These are phyloP conservation scores for Ctenoplectra terminalis DNA, from an alignment of 1,140 invertebrate species.

Conservation along the genomic window DNA sequence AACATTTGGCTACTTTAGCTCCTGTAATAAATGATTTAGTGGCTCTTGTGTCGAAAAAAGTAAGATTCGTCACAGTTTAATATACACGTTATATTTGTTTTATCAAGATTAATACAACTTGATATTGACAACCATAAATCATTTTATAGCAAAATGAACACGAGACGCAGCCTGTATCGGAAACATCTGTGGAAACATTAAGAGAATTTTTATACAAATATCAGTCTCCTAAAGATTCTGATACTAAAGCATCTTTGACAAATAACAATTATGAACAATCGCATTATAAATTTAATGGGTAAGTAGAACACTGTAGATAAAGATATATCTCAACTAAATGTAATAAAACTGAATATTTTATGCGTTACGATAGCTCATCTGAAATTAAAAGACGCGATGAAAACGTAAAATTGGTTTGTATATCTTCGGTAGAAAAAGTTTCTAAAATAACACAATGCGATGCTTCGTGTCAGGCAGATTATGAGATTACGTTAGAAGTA, in stretches of 20 bases:
- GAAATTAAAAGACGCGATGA: slow-evolving; percentile 30
- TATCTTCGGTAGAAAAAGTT: slow-evolving; percentile 61
- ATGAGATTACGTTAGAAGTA: slow-evolving; percentile 39
- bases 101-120: not conserved
- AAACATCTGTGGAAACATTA: slow-evolving; percentile 55
- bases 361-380: slow-evolving; percentile 36
- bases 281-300: slow-evolving; percentile 46
- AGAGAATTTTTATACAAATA: slow-evolving; percentile 65
- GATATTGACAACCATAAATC: not conserved
- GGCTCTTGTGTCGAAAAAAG: slow-evolving; percentile 69
- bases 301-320: slow-evolving; percentile 10
- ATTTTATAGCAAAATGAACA: slow-evolving; percentile 36
- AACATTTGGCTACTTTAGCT: slow-evolving; percentile 73
- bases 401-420: slow-evolving; percentile 74
- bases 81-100: too few relatives aligned
- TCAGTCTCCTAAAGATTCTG: slow-evolving; percentile 45
- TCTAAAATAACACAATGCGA: slow-evolving; percentile 60
- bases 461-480: slow-evolving; percentile 70
- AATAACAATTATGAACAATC: slow-evolving; percentile 23
- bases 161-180: slow-evolving; percentile 11
- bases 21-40: slow-evolving; percentile 76
- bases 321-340: slow-evolving; percentile 21
- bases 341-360: slow-evolving; percentile 47
- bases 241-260: slow-evolving; percentile 40
- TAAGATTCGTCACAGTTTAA: slow-evolving; percentile 32